Percentiles rank a stretch among this genome's conserved stretches.
These are phyloP conservation scores for Hormaphis cornu DNA, from an alignment of 1,140 invertebrate species.

Conservation along the genomic window DNA sequence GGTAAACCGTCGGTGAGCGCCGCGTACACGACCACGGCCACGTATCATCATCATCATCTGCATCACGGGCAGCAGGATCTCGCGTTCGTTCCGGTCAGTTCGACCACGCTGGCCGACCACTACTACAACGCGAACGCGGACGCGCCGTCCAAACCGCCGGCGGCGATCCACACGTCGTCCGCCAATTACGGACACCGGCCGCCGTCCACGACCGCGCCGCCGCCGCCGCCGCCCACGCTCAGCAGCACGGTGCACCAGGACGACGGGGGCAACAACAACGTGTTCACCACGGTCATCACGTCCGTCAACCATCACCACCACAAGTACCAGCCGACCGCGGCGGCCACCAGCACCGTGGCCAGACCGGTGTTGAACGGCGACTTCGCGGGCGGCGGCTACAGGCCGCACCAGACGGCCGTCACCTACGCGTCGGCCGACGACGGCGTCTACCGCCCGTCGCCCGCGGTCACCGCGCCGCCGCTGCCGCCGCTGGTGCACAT, in stretches of 20 bases:
- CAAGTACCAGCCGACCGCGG: background rate
- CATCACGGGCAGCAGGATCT: background rate
- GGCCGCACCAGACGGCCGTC: background rate
- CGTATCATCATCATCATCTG: background rate
- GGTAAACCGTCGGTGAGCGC: conserved; percentile 29
- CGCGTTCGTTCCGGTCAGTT: conserved; percentile 8
- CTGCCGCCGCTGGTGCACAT: background rate
- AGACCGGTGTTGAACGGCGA: conserved; percentile 24
- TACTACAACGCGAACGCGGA: background rate
- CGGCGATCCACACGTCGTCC: background rate
- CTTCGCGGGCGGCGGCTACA: background rate
- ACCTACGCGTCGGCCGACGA: background rate
- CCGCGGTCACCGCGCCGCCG: background rate
- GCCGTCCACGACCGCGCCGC: background rate
- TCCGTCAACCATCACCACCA: conserved; percentile 9
- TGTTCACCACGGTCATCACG: conserved; percentile 1
- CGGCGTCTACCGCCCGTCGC: background rate
- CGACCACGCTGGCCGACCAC: background rate
- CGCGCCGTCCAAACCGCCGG: background rate
- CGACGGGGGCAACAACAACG: background rate
- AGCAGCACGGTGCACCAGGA: background rate
- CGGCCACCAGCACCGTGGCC: background rate
- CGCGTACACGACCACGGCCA: conserved; percentile 11
- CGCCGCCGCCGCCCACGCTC: background rate
- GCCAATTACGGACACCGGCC: background rate